These are phyloP conservation scores for Macrobrachium rosenbergii DNA, from an alignment of 1,140 invertebrate genomes.

Conservation along the genomic window DNA sequence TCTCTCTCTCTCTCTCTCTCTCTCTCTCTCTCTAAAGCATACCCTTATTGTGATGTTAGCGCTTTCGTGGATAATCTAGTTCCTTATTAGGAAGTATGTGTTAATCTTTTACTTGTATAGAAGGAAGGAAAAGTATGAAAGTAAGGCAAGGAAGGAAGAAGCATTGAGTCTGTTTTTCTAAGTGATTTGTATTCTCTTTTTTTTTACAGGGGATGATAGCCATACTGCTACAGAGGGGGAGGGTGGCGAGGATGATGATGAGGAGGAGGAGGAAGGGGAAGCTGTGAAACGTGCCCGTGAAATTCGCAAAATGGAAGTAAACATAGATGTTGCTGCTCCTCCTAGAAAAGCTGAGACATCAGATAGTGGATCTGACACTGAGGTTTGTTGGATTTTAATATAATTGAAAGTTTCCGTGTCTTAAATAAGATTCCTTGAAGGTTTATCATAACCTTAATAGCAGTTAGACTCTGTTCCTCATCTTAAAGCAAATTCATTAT, in stretches of 20 bases:
- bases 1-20: background rate
- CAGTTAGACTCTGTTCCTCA: too few relatives aligned
- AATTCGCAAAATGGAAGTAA: conserved; percentile 78
- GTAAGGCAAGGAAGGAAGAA: too few relatives aligned
- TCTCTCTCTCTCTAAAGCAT: background rate
- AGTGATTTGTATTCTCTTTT: conserved; percentile 16
- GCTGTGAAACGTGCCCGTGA: conserved; percentile 78
- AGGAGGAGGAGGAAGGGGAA: conserved; percentile 69
- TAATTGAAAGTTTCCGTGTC: background rate
- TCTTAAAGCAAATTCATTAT: too few relatives aligned
- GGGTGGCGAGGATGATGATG: conserved; percentile 64
- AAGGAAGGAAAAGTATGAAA: background rate
- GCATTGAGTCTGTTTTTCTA: background rate
- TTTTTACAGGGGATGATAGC: conserved; percentile 77
- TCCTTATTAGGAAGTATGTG: background rate
- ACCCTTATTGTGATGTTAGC: background rate
- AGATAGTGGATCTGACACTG: conserved; percentile 81
- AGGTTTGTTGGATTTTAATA: conserved; percentile 73
- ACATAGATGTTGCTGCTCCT: conserved; percentile 75
- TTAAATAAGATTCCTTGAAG: too few relatives aligned
- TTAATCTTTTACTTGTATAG: background rate
- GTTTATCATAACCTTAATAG: too few relatives aligned
- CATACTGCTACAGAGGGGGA: conserved; percentile 82
- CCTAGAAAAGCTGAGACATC: conserved; percentile 72
- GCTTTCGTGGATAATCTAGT: background rate